These are phyloP conservation scores for Hypanus sabinus DNA, from an alignment of 2,113 vertebrate genomes.

Conservation along the genomic window DNA sequence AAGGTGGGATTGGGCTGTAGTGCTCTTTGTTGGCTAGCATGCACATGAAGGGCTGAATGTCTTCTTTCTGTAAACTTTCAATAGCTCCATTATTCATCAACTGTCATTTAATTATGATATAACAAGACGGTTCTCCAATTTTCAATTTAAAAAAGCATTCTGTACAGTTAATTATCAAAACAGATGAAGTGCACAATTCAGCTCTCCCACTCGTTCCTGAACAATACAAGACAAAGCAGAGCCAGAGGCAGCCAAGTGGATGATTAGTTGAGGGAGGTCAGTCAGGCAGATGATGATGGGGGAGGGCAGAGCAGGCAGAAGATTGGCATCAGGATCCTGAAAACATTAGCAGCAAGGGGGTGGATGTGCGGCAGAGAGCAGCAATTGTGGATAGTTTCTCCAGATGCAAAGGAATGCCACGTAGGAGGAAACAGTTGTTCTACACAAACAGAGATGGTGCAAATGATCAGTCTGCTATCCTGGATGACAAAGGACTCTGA, in stretches of 20 bases:
- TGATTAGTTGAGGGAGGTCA: too few relatives aligned
- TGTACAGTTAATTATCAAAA: neutral
- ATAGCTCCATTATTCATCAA: neutral
- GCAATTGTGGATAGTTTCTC: too few relatives aligned
- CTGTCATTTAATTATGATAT: neutral
- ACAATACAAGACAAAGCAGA: neutral
- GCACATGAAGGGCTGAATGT: too few relatives aligned
- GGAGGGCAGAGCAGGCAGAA: neutral
- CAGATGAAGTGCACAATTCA: neutral
- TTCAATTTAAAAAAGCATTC: neutral
- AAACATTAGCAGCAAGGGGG: neutral
- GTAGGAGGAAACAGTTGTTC: too few relatives aligned
- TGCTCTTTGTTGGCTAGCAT: too few relatives aligned
- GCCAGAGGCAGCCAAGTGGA: too few relatives aligned
- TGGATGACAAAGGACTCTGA: too few relatives aligned
- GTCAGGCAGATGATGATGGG: neutral
- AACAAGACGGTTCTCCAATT: neutral
- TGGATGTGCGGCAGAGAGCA: neutral
- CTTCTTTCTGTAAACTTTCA: too few relatives aligned
- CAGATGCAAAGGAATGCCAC: too few relatives aligned
- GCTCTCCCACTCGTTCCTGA: neutral
- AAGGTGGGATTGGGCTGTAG: too few relatives aligned
- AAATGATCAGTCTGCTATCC: too few relatives aligned
- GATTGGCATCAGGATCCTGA: neutral
- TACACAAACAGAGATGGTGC: too few relatives aligned